A percentile compares a stretch with the other conserved stretches of the same genome.
phyloP scores from a whole-genome alignment of 1,140 invertebrate genomes.

The Monomorium pharaonis region DNA sequence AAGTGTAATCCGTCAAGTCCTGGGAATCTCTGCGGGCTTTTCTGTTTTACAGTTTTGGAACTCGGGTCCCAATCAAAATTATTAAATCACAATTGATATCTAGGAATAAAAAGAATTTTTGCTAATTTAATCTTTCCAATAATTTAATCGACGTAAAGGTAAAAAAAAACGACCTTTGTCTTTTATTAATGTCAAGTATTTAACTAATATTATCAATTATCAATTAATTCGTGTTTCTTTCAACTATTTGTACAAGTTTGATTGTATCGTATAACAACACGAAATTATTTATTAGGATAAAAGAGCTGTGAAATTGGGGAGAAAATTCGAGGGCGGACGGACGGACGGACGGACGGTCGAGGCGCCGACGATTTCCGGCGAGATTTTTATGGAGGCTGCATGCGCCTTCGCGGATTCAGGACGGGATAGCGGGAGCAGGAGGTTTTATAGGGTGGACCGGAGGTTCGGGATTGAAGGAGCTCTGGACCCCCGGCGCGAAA shows the following conservation, averaged over 20 bases:
- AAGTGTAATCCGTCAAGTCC: too few species aligned
- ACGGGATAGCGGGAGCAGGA: slow-evolving; percentile 37
- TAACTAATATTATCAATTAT: too few species aligned
- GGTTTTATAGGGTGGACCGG: slow-evolving; percentile 56
- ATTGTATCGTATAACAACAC: background rate
- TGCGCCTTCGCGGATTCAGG: slow-evolving; percentile 39
- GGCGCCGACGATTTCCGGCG: background rate
- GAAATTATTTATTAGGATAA: background rate
- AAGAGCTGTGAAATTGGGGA: background rate
- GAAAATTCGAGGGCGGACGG: background rate
- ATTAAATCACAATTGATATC: too few species aligned
- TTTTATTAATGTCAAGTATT: too few species aligned
- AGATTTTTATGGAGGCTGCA: background rate
- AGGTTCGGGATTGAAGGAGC: slow-evolving; percentile 73
- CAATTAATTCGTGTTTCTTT: background rate
- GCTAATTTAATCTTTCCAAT: too few species aligned
- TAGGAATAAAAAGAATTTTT: too few species aligned
- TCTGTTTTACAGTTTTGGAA: too few species aligned
- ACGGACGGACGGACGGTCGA: background rate
- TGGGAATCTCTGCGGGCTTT: too few species aligned
- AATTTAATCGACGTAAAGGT: too few species aligned
- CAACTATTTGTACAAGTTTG: background rate
- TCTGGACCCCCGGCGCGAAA: slow-evolving; percentile 83
- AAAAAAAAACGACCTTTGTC: too few species aligned
- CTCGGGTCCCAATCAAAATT: too few species aligned